Evolutionary conservation across 2,888 invertebrate species (phyloP).

Genomic region (Dorcus hopei): DNA sequence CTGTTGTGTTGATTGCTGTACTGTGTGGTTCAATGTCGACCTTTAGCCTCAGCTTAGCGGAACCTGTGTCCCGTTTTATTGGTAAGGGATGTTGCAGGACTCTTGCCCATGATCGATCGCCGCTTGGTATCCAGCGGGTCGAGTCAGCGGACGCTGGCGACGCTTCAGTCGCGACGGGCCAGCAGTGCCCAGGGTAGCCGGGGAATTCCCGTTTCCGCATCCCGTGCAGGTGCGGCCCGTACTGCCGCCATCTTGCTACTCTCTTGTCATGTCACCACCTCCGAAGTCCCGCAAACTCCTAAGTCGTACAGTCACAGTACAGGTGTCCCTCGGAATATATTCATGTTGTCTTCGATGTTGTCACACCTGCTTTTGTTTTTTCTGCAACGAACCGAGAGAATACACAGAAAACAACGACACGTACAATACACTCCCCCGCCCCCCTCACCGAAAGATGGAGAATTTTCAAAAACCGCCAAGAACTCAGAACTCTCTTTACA

Average conservation of each 20-base stretch:
- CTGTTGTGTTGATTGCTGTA: neutral
- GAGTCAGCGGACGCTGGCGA: slow-evolving; percentile 52
- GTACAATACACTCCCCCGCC: no score
- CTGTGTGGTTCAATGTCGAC: no score
- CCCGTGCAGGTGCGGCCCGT: slow-evolving; percentile 90
- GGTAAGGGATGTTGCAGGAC: slow-evolving; percentile 40
- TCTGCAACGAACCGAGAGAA: neutral
- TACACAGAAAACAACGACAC: no score
- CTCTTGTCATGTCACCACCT: slow-evolving; percentile 65
- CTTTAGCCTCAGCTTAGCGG: no score
- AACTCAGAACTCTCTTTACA: no score
- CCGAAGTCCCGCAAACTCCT: slow-evolving; percentile 24
- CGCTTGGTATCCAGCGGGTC: slow-evolving; percentile 47
- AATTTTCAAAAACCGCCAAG: no score
- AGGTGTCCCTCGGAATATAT: slow-evolving; percentile 30
- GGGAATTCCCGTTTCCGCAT: slow-evolving; percentile 72
- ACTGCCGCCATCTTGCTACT: slow-evolving; percentile 93
- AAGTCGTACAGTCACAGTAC: slow-evolving; percentile 21
- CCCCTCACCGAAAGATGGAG: no score
- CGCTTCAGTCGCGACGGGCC: slow-evolving; percentile 53
- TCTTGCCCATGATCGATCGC: slow-evolving; percentile 54
- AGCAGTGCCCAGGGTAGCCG: slow-evolving; percentile 59
- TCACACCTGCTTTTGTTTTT: slow-evolving; percentile 1
- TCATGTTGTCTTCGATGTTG: slow-evolving; percentile 3
- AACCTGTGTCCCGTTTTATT: slow-evolving; percentile 4